A percentile compares a stretch with the other conserved stretches of the same genome.
Evolutionary conservation across 1,140 invertebrate genomes (phyloP).

Genomic region (Yoshiicerus persimilis): DNA sequence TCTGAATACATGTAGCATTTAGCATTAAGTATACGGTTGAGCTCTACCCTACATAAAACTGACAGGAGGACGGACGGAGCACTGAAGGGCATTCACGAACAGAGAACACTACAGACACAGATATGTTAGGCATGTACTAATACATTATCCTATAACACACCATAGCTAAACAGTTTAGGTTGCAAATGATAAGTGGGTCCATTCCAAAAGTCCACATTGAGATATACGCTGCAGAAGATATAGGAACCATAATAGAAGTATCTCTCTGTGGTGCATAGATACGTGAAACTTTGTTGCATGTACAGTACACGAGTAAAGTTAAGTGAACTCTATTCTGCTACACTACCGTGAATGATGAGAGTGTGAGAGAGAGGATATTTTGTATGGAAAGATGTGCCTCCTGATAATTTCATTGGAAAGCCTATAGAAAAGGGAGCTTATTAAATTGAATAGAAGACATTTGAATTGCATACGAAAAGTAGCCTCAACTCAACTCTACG

Average conservation of each 20-base stretch:
- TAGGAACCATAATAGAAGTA: not conserved
- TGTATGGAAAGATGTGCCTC: slow-evolving; percentile 1
- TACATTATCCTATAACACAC: not conserved
- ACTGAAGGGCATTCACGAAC: not conserved
- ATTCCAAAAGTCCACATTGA: not conserved
- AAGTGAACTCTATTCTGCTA: not conserved
- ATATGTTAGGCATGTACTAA: not conserved
- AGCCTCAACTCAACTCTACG: not conserved
- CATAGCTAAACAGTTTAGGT: not conserved
- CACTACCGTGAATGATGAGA: not conserved
- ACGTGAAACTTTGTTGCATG: not conserved
- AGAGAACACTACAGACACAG: no score
- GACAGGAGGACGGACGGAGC: not conserved
- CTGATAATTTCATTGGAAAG: slow-evolving; percentile 17
- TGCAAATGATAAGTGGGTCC: not conserved
- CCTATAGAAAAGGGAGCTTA: not conserved
- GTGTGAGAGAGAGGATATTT: not conserved
- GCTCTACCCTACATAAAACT: no score
- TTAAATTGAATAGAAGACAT: slow-evolving; percentile 21
- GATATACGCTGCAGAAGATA: not conserved
- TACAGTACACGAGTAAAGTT: not conserved
- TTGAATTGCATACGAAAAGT: slow-evolving; percentile 13
- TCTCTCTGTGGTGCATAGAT: no score
- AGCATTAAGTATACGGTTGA: no score
- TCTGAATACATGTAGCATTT: no score